Evolutionary conservation across 2,888 invertebrate genomes (phyloP), one percentile per base, ranked within the genome.

Genomic region (Craniophora ligustri): DNA sequence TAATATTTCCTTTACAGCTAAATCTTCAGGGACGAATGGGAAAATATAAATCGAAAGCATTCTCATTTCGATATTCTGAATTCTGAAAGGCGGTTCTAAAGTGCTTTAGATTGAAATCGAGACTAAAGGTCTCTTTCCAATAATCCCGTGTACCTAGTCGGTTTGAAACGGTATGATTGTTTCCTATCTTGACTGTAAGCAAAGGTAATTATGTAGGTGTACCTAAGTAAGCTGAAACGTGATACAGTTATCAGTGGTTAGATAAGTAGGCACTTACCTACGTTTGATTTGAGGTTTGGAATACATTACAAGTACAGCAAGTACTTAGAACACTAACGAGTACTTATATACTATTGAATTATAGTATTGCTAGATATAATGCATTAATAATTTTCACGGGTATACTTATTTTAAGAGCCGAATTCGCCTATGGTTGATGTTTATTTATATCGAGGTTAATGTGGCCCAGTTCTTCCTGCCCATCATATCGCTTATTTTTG

Each of bases 11-110:
- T 10, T 3, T 23, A 10, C 23, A 21, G 23, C 10, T 23, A 26
- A 26, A n/a, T n/a, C 3, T n/a, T 0, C 5, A n/a, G 26, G n/a
- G n/a, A 4, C 1, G 10, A 23, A 3, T 2, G 5, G 8, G 3
- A 23, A 10, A n/a, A n/a, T 23, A 23, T 10, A 7, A 23, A 23
- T 23, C 3, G 10, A 26, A 26, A 26, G 4, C 26, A n/a, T 26
- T 26, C n/a, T 21, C 26, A 65, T 59, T 63, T 31, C 42, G 11
- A 48, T 58, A 51, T 42, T 39, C 41, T 14, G 28, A 42, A 48
- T 35, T n/a, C n/a, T n/a, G n/a, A n/a, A 63, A 48, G 42, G 42
- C 38, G 38, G 38, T 47, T 54, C 28, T 18, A 46, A 46, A 32
- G 36, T 47, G 30, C 44, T 30, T 62, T 38, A 34, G 41, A 62